Evolutionary conservation across 1,140 invertebrate species (phyloP).

Genomic region (Halictus rubicundus): DNA sequence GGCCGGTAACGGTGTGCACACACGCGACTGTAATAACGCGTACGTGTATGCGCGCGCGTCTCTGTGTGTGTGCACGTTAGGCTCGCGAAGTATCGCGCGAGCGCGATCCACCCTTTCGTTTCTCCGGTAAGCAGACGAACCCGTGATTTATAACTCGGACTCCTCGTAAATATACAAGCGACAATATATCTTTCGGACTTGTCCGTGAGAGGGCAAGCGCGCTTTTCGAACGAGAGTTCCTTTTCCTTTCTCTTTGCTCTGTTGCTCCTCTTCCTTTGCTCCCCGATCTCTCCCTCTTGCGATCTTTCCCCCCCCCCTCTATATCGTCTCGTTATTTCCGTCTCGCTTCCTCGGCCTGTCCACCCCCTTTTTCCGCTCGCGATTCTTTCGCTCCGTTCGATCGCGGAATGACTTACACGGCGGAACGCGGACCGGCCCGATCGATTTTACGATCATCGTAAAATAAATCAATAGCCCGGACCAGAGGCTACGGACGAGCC

Average conservation of each 20-base stretch:
- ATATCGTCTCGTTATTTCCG: not conserved
- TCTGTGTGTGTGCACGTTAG: not conserved
- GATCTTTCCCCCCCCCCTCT: not conserved
- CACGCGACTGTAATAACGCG: not conserved
- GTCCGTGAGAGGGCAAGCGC: conserved; percentile 46
- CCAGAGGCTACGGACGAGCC: not conserved
- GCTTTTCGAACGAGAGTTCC: conserved; percentile 53
- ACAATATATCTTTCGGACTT: conserved; percentile 62
- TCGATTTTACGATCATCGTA: conserved; percentile 63
- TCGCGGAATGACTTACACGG: conserved; percentile 33
- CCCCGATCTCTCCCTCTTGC: not conserved
- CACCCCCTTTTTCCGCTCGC: not conserved
- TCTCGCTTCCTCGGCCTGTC: not conserved
- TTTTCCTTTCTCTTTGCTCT: conserved; percentile 11
- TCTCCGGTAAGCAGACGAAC: conserved; percentile 61
- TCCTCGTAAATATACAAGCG: conserved; percentile 65
- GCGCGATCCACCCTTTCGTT: not conserved
- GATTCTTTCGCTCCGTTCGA: conserved; percentile 12
- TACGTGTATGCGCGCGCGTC: not conserved
- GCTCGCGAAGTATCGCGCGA: not conserved
- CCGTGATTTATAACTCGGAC: conserved; percentile 61
- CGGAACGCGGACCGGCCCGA: conserved; percentile 33
- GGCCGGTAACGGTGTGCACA: conserved; percentile 39
- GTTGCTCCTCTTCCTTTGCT: not conserved
- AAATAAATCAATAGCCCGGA: conserved; percentile 59